Conservation (phyloP, 2,797 vertebrate species). For the Clarias fuscus region DNA sequence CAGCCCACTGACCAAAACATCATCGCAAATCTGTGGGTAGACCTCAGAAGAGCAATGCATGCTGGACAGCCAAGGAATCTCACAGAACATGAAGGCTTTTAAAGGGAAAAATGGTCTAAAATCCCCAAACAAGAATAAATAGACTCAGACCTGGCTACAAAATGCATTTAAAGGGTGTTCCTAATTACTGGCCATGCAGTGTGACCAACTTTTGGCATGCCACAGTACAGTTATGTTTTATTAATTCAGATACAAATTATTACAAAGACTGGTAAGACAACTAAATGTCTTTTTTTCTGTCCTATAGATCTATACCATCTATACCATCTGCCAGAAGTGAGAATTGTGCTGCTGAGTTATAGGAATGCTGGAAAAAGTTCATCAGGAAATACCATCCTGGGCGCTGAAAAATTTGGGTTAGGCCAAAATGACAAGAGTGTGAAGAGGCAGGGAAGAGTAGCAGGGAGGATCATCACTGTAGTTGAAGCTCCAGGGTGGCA, state of each 20-base stretch:
- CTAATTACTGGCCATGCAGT: too few species aligned
- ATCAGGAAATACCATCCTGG: slow-evolving; percentile 15
- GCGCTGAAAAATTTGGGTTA: background rate
- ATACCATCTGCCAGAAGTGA: background rate
- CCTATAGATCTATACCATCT: background rate
- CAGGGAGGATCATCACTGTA: slow-evolving; percentile 2
- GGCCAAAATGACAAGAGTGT: background rate
- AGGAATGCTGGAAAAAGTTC: slow-evolving; percentile 5
- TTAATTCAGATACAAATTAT: background rate
- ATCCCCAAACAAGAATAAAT: too few species aligned
- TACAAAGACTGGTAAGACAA: background rate
- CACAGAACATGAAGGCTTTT: too few species aligned
- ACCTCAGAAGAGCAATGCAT: too few species aligned
- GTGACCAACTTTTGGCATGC: too few species aligned
- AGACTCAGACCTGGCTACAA: too few species aligned
- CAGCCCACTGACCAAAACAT: too few species aligned
- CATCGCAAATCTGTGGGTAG: too few species aligned
- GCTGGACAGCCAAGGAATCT: too few species aligned
- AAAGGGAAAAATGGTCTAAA: too few species aligned
- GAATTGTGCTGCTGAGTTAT: slow-evolving; percentile 5
- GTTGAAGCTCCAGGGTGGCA: slow-evolving; percentile 34
- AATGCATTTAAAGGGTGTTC: too few species aligned
- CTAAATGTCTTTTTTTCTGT: background rate
- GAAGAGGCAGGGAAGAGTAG: background rate
- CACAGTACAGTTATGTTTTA: too few species aligned